phyloP scores from a whole-genome alignment of 2,113 vertebrate genomes.

The Lamprotornis superbus region DNA sequence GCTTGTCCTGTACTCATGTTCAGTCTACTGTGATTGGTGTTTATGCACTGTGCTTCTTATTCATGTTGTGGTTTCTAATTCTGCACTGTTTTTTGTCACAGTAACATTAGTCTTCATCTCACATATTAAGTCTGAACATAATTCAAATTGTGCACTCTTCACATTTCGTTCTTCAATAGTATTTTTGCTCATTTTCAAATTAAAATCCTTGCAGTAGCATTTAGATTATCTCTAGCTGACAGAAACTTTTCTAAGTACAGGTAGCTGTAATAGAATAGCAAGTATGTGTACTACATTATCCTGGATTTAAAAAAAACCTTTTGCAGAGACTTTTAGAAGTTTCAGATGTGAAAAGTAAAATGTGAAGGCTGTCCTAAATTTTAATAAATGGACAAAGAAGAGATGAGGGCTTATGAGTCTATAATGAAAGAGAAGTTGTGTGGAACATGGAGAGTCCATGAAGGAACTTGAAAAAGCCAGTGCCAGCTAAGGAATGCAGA shows the following conservation, averaged over 20 bases:
- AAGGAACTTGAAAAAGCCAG: neutral
- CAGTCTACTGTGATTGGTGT: neutral
- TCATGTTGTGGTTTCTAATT: neutral
- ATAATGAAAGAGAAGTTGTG: neutral
- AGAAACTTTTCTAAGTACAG: neutral
- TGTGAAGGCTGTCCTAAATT: neutral
- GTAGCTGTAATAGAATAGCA: neutral
- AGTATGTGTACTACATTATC: neutral
- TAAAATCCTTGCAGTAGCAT: neutral
- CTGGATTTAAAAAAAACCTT: neutral
- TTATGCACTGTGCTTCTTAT: neutral
- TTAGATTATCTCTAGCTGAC: neutral
- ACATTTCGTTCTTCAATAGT: neutral
- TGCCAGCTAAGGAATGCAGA: neutral
- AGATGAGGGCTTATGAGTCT: neutral
- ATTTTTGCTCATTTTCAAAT: conserved; percentile 9
- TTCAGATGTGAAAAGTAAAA: neutral
- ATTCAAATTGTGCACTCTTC: neutral
- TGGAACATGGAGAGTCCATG: neutral
- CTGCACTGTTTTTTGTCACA: neutral
- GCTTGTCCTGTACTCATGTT: neutral
- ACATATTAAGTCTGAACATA: neutral
- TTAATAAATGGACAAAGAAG: neutral
- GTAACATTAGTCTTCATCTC: neutral
- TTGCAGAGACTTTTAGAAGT: neutral